These are phyloP conservation scores for Amphiura filiformis DNA, from an alignment of 35 echinoderm and acorn worm species.

Conservation along the genomic window DNA sequence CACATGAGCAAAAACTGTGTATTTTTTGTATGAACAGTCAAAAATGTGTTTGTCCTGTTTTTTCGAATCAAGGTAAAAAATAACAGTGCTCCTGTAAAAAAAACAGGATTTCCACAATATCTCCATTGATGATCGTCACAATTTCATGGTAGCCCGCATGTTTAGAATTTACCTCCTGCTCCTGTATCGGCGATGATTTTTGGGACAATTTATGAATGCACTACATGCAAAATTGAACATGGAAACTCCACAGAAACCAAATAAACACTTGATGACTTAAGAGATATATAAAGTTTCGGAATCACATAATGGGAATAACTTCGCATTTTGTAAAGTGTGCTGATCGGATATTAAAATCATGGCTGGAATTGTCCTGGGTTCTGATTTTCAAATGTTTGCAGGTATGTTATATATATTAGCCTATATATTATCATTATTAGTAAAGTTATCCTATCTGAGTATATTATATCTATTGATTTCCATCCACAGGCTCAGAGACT, in stretches of 20 bases:
- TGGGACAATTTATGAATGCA: too few species aligned
- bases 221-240: too few species aligned
- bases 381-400: not conserved
- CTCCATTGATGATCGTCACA: too few species aligned
- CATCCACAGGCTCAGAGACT: constrained; percentile 31
- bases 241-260: too few species aligned
- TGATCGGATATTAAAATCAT: not conserved
- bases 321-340: not conserved
- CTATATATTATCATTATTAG: not conserved
- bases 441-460: not conserved
- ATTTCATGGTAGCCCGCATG: too few species aligned
- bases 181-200: too few species aligned
- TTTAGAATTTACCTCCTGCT: too few species aligned
- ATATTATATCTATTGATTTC: not conserved
- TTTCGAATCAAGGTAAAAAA: not conserved
- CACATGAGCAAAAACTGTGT: not conserved
- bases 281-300: too few species aligned
- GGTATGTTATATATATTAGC: not conserved
- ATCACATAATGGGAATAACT: too few species aligned
- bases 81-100: not conserved
- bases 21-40: too few species aligned
- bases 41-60: not conserved
- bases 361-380: not conserved
- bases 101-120: not conserved
- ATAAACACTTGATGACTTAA: too few species aligned